Evolutionary conservation across 2,113 vertebrate genomes (phyloP), one percentile per base, ranked within the genome.

Genomic region (Boulengeromyrus knoepffleri): DNA sequence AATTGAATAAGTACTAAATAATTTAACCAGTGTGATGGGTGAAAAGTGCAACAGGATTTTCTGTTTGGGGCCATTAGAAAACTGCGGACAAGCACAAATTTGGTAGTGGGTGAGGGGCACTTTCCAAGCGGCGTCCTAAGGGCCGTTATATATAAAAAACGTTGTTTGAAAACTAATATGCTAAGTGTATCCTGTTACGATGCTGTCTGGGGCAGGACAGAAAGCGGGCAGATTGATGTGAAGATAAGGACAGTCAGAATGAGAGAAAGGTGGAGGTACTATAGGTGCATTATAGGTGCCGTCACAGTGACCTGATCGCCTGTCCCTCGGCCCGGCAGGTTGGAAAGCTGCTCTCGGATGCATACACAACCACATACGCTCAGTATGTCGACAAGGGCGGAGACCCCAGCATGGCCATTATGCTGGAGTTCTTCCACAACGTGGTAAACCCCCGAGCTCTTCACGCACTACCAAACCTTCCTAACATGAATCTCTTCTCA

Each of bases 371-470:
- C 12, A 31, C 83, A 24, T 91, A 91, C 70, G 0, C 10, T 7
- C 90, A 91, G 88, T 89, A 91, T 85, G 84, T 83, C 15, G 47
- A 91, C 85, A 91, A 89, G 49, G 5, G 6, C 21, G 19, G 87
- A 62, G 90, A 91, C 66, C 62, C 88, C n/a, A 62, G 88, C 50
- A 27, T 88, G 88, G 21, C 50, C 19, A 0, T 89, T 45, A 89
- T 89, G 36, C 66, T 91, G 88, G 1, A 77, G 7, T 27, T 91
- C 66, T 89, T 91, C 88, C 88, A 91, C 88, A 89, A 58, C 31
- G n/a, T 1, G 84, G 90, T 91, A 91, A 77, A n/a, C 24, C 74
- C 13, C 27, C 66, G 42, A 36, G 0, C 47, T 9, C 36, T 53
- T 36, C 62, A 70, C 12, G 24, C 58, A 89, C 2, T 89, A 46